These are phyloP conservation scores for Osmerus eperlanus DNA, from an alignment of 2,113 vertebrate genomes.

Conservation along the genomic window DNA sequence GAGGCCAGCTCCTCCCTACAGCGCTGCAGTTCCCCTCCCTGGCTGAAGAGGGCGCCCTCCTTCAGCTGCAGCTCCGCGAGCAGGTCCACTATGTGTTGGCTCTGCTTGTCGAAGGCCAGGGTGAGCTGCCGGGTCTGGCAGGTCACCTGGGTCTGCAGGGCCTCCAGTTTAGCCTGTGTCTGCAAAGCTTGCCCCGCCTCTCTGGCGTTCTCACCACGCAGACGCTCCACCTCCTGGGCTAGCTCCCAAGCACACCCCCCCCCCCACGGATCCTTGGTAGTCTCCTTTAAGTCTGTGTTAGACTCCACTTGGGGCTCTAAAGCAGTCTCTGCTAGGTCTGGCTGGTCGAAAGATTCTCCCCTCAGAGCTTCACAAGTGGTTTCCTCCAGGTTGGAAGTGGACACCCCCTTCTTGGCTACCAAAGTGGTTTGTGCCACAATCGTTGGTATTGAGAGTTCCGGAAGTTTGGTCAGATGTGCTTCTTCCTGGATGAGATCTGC, in stretches of 20 bases:
- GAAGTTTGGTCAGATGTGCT: conserved; percentile 13
- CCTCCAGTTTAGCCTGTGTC: conserved; percentile 66
- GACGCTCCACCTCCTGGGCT: conserved; percentile 52
- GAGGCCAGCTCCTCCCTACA: conserved; percentile 47
- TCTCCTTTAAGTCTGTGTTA: conserved; percentile 2
- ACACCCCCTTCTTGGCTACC: neutral
- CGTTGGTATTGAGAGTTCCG: neutral
- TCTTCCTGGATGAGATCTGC: conserved; percentile 37
- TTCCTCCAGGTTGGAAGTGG: conserved; percentile 21
- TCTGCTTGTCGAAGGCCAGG: conserved; percentile 75
- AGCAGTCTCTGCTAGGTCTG: conserved; percentile 27
- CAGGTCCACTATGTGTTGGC: conserved; percentile 70
- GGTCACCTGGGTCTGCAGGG: conserved; percentile 72
- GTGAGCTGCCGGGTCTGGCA: conserved; percentile 73
- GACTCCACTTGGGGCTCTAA: neutral
- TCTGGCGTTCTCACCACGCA: conserved; percentile 53
- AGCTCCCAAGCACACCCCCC: conserved; percentile 20
- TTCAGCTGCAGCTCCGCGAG: conserved; percentile 70
- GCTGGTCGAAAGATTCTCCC: neutral
- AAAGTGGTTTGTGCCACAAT: conserved; percentile 1
- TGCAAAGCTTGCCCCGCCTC: conserved; percentile 58
- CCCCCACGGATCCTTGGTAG: neutral
- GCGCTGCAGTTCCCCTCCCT: conserved; percentile 57
- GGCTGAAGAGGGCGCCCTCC: conserved; percentile 59
- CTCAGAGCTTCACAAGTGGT: conserved; percentile 9